Base-by-base conservation (phyloP, 2,888 invertebrate genomes). In the Polyploca ridens region DNA sequence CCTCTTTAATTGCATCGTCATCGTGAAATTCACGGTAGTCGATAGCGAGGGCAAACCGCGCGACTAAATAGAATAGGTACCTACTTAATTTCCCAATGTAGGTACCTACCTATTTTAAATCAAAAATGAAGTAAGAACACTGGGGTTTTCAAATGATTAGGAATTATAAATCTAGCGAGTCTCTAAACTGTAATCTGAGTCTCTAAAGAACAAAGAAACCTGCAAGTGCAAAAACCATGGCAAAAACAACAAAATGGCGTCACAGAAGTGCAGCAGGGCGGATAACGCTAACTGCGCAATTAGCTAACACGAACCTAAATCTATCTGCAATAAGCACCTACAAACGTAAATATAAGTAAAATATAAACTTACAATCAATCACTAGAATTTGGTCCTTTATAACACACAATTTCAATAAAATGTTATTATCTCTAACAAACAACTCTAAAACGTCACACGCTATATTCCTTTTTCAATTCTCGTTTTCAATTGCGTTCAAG, bases 391-490 rank as follows among this genome's bases (percentile, higher is more conserved):
- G 65, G 67, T 69, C 67, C 59, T 62, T 70, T 58, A 46, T 33
- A 69, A 69, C 76, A 80, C 76, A 75, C 75, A 73, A 71, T 66
- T 73, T 71, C 64, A 73, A 76, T 69, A 72, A 74, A 49, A 62
- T 41, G 62, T 62, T 73, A 71, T 73, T 73, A 71, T 70, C 68
- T 68, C 70, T 71, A 68, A 76, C 71, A 76, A 79, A 82, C 75
- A 77, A 81, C 69, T 79, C 74, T 78, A 72, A 76, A 77, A 70
- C 74, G 79, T 80, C 79, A 81, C 79, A 10, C 5, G 70, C 77
- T 69, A 63, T 58, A 74, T 80, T 85, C 77, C 69, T 76, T 81
- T 78, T 78, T 79, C 80, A 81, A 83, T 71, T 81, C 73, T 81
- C 75, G 74, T 74, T 81, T 78, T 77, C 65, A 78, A 85, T 80